Base-by-base conservation (phyloP, 1,140 invertebrate species). In the Drosophila murphyi region DNA sequence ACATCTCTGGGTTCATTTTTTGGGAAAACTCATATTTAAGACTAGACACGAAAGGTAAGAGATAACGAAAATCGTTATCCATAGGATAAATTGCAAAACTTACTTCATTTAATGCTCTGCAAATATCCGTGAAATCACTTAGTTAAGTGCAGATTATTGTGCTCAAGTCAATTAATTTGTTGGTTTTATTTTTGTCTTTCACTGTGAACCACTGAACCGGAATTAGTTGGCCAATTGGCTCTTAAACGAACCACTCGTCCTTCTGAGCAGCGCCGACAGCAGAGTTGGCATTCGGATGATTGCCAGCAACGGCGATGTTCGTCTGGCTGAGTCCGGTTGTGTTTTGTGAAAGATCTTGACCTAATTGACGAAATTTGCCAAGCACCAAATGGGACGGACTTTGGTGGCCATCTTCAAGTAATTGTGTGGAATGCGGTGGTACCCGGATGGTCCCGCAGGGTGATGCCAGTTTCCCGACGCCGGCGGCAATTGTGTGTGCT, bases 391-490 rank as follows among this genome's bases (percentile, higher is more conserved):
- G 92, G 91, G 92, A 92, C 92, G 92, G 92, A 92, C 92, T 92
- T 92, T 92, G 90, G 89, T 92, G 92, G 91, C 89, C 92, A 92
- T 92, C 91, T 92, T 92, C 92, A 91, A 88, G 83, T 89, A 92
- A 59, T 83, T 92, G 91, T 81, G 91, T 92, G 86, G 91, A 87
- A 90, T 92, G 93, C 94, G 93, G 93, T 93, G 93, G 94, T 94
- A 94, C 96, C 95, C 95, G 95, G 94, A 94, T 94, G 94, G 96
- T 96, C 96, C 96, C 96, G 95, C 96, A 97, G 96, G 96, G 96
- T 95, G 96, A 95, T 95, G 95, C 96, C 96, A 97, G 96, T 97
- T 97, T 97, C 96, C 96, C 96, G 96, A 96, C 83, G 91, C 92
- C 81, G 93, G 76, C 63, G 93, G 91, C 90, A 92, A 82, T 82